These are phyloP conservation scores for Andrena camellia DNA, from an alignment of 2,888 invertebrate species.

Conservation along the genomic window DNA sequence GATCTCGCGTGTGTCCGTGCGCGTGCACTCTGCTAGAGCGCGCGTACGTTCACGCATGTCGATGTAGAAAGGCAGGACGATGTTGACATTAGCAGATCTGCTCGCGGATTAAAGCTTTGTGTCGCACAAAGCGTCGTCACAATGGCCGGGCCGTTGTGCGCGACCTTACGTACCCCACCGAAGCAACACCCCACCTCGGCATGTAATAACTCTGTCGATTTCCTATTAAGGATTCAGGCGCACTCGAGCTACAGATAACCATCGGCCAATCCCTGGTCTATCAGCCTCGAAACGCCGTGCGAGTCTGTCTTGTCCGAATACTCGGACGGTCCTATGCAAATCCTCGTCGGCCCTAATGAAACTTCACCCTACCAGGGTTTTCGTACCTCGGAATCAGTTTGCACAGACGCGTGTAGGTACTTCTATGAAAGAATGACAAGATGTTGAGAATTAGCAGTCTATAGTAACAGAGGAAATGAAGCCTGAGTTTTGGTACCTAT, in stretches of 20 bases:
- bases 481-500: no score
- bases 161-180: conserved; percentile 75
- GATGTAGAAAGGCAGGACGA: conserved; percentile 71
- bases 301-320: conserved; percentile 20
- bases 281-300: conserved; percentile 25
- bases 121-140: conserved; percentile 78
- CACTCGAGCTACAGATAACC: conserved; percentile 58
- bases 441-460: background rate
- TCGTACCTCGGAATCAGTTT: conserved; percentile 18
- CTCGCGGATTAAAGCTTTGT: conserved; percentile 84
- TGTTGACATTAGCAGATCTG: conserved; percentile 84
- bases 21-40: conserved; percentile 24
- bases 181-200: conserved; percentile 64
- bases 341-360: conserved; percentile 1
- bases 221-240: conserved; percentile 76
- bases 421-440: background rate
- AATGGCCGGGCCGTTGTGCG: conserved; percentile 77
- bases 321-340: conserved; percentile 25
- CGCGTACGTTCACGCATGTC: conserved; percentile 29
- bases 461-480: background rate
- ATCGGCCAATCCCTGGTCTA: conserved; percentile 47
- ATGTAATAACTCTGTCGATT: conserved; percentile 80
- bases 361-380: background rate
- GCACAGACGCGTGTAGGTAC: background rate
- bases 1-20: conserved; percentile 55